Percentiles rank a stretch among this genome's conserved stretches.
Conservation (phyloP, 1,140 invertebrate species). For the Zeugodacus cucurbitae region DNA sequence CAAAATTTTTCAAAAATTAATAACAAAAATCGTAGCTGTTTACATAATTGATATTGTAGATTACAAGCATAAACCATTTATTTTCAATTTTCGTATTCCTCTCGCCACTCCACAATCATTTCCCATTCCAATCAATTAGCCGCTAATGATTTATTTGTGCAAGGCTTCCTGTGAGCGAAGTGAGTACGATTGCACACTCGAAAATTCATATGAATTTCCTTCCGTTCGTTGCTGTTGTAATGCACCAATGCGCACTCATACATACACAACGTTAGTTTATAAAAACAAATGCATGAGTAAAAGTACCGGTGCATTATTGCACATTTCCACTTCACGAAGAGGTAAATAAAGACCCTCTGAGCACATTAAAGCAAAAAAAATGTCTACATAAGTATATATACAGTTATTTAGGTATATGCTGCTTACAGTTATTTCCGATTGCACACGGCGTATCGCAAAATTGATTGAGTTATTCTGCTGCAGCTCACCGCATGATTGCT, state of each 20-base stretch:
- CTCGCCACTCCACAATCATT: neutral
- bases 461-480: conserved; percentile 9
- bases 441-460: neutral
- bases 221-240: neutral
- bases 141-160: conserved; percentile 29
- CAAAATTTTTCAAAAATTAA: neutral
- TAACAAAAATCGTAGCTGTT: neutral
- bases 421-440: neutral
- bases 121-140: conserved; percentile 17
- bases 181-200: neutral
- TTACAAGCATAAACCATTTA: neutral
- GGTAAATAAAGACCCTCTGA: neutral
- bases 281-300: neutral
- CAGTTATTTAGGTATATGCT: neutral
- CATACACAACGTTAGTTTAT: neutral
- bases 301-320: neutral
- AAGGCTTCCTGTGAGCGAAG: neutral
- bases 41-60: neutral
- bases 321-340: neutral
- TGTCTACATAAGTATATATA: neutral
- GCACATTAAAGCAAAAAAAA: neutral
- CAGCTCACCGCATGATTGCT: neutral
- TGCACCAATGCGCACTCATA: neutral
- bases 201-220: conserved; percentile 15
- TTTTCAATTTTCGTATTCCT: neutral